Base-by-base conservation (phyloP, 2,888 invertebrate species). In the Tenthredo scrophulariae region DNA sequence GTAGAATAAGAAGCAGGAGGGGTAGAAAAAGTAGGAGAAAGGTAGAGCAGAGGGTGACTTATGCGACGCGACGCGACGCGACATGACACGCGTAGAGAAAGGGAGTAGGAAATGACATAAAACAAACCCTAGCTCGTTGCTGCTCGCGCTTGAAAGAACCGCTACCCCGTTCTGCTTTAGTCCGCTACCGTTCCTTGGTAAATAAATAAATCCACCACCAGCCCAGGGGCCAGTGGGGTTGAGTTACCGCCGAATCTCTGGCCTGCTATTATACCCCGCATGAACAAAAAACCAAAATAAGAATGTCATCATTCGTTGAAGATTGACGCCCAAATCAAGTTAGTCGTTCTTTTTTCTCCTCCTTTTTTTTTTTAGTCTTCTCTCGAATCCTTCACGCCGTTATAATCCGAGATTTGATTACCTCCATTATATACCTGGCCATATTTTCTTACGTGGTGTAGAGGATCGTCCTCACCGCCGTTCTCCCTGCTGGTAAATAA, bases 121-220 rank as follows among this genome's bases (percentile, higher is more conserved):
- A 33, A 15, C 43, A 15, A 43, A 22, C 72, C 72, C 43, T 18
- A 40, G 40, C 22, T 74, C 29, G 40, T 74, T 74, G 33, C n/a
- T n/a, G 43, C 72, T 43, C 43, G 4, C n/a, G 37, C 37, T 29
- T n/a, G 72, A 40, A 74, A 43, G 72, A 46, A 15, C 54, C 18
- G 18, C 50, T 50, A 46, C 77, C 58, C 46, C 18, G 29, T 15
- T 18, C 50, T 37, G 29, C 18, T 7, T 15, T 18, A 26, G 54
- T n/a, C 54, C 22, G 13, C 29, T 18, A 77, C 18, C 33, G n/a
- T 50, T 46, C 9, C 33, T 54, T 62, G 22, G 58, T 58, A 80
- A 80, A 80, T 80, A 80, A 80, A 80, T 77, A 77, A 77, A 37
- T 22, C 46, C 46, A 77, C 33, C 74, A 22, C 22, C 22, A 26